Base-by-base conservation (phyloP, 2,113 vertebrate species). In the Atrichornis clamosus region DNA sequence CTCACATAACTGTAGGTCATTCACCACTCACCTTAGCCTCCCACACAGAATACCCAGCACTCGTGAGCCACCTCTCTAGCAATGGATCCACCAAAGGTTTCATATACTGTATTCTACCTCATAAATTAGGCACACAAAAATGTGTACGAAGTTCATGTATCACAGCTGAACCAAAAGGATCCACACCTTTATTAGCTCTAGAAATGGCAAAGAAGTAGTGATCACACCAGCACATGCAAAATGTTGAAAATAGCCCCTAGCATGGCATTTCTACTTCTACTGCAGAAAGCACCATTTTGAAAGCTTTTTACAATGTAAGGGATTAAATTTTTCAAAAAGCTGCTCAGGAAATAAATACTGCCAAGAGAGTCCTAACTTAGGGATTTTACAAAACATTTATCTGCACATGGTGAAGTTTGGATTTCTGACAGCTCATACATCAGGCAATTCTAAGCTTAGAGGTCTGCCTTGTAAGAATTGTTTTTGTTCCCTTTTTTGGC, bases 401-500 rank as follows among this genome's bases (percentile, higher is more conserved):
- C 83, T 58, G 88, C 93, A 84, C 88, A 68, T 93, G 92, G 79
- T 94, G 76, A 92, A 94, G 85, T 90, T 81, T 92, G 88, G 88
- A 81, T 94, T 96, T 95, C 90, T 96, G 88, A 92, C 95, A 97
- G 79, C 47, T 96, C 85, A 27, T 96, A 81, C 56, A 95, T 96
- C 85, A 96, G 53, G 85, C 90, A 47, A 87, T 72, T 89, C 73
- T 90, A 86, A 95, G 85, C 95, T 91, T 88, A 95, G 90, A 96
- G 73, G 85, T 94, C 90, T 1, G 42, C 87, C 88, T 90, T 75
- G 79, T 52, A 95, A 56, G 90, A 94, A 94, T 64, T 93, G 87
- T 47, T 93, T 96, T 96, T 84, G 35, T 97, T 94, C 65, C 96
- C 92, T 92, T 96, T 95, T 97, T 94, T 92, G 92, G 90, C 88